Percentiles rank a stretch among this genome's conserved stretches.
phyloP scores from a whole-genome alignment of 2,888 invertebrate genomes.

The Athrips mouffetella region DNA sequence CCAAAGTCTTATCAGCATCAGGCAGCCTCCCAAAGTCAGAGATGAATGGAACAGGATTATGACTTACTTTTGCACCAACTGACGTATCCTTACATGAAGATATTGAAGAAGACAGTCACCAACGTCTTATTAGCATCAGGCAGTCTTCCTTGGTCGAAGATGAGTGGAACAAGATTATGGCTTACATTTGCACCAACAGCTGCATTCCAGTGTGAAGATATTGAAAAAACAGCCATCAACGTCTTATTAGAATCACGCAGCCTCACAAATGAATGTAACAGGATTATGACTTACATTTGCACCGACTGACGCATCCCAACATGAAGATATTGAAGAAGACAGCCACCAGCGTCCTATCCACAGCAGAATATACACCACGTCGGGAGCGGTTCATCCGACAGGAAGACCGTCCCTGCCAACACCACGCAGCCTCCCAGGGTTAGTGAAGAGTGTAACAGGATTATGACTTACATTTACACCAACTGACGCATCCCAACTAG shows the following conservation, averaged over 20 bases:
- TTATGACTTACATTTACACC: slow-evolving; percentile 54
- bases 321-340: slow-evolving; percentile 56
- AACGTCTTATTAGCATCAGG: too few species aligned
- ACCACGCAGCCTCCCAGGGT: slow-evolving; percentile 47
- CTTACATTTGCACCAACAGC: too few species aligned
- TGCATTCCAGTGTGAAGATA: too few species aligned
- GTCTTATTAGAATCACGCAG: too few species aligned
- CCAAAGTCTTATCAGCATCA: too few species aligned
- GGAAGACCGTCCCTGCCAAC: slow-evolving; percentile 47
- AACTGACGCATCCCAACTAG: slow-evolving; percentile 55
- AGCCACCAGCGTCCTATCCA: slow-evolving; percentile 54
- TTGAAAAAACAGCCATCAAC: too few species aligned
- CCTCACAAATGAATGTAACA: too few species aligned
- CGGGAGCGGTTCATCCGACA: slow-evolving; percentile 39
- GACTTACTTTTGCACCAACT: slow-evolving; percentile 59
- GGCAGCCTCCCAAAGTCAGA: too few species aligned
- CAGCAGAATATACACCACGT: slow-evolving; percentile 48
- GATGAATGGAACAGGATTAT: too few species aligned
- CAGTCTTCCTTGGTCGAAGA: slow-evolving; percentile 45
- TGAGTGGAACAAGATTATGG: slow-evolving; percentile 50
- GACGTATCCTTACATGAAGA: slow-evolving; percentile 61
- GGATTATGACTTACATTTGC: too few species aligned
- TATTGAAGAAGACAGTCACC: slow-evolving; percentile 53
- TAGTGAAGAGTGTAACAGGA: slow-evolving; percentile 52
- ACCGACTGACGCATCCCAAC: slow-evolving; percentile 53